Evolutionary conservation across 1,140 invertebrate genomes (phyloP).

Genomic region (Antheraea pernyi): DNA sequence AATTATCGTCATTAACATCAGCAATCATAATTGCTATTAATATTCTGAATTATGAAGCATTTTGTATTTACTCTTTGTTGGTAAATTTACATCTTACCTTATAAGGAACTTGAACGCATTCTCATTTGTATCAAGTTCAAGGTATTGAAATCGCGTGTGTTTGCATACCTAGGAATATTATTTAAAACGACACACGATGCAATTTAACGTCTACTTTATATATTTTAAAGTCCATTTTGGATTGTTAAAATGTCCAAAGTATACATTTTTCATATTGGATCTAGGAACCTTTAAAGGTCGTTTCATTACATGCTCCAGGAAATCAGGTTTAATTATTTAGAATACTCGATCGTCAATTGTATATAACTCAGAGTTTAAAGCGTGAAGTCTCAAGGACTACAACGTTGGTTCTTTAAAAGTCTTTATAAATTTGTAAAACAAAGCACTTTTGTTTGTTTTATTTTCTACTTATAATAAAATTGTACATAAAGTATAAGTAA

Average conservation of each 20-base stretch:
- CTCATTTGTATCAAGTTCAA: slow-evolving; percentile 35
- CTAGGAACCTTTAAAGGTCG: slow-evolving; percentile 49
- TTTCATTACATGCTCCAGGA: slow-evolving; percentile 44
- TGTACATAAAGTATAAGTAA: too few species aligned
- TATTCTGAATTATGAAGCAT: not conserved
- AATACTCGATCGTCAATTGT: slow-evolving; percentile 38
- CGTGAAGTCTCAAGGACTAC: not conserved
- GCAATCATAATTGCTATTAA: not conserved
- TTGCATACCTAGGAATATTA: slow-evolving; percentile 23
- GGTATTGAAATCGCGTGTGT: slow-evolving; percentile 20
- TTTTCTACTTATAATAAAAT: not conserved
- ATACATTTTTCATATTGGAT: slow-evolving; percentile 32
- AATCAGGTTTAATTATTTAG: slow-evolving; percentile 53
- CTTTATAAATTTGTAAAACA: not conserved
- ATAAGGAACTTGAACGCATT: slow-evolving; percentile 2
- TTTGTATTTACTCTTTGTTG: not conserved
- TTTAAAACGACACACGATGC: slow-evolving; percentile 15
- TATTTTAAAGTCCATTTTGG: slow-evolving; percentile 30
- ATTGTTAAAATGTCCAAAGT: slow-evolving; percentile 5
- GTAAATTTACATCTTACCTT: not conserved
- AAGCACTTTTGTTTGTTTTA: not conserved
- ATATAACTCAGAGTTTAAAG: slow-evolving; percentile 11
- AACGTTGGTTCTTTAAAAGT: not conserved
- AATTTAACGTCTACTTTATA: slow-evolving; percentile 12
- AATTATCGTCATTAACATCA: not conserved